Percentiles rank a stretch among this genome's conserved stretches.
These are phyloP conservation scores for Caenorhabditis japonica DNA, from an alignment of 2,888 invertebrate species.

Conservation along the genomic window DNA sequence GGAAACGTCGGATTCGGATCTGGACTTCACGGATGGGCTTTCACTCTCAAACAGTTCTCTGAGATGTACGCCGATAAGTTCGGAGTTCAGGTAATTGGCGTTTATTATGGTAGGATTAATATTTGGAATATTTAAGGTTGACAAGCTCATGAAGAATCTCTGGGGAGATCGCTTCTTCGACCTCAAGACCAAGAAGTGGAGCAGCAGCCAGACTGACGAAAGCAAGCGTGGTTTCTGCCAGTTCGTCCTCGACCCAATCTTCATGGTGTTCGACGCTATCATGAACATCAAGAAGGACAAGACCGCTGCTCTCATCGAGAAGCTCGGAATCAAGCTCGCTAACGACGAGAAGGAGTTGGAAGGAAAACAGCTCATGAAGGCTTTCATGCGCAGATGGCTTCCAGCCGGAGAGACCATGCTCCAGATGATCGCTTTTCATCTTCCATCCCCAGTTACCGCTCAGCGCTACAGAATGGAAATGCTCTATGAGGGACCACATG, in stretches of 20 bases:
- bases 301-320: conserved; percentile 88
- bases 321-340: conserved; percentile 91
- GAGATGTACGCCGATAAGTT: conserved; percentile 99
- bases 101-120: not conserved
- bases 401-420: conserved; percentile 99
- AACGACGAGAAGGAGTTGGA: conserved; percentile 96
- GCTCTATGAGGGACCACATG: conserved; percentile 97
- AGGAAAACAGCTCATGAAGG: conserved; percentile 94
- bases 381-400: conserved; percentile 98
- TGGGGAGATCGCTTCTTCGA: conserved; percentile 99
- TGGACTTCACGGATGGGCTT: conserved; percentile 99
- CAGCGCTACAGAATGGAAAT: conserved; percentile 96
- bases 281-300: conserved; percentile 97
- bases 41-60: conserved; percentile 98
- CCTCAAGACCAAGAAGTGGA: conserved; percentile 96
- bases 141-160: conserved; percentile 91
- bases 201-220: conserved; percentile 81
- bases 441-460: conserved; percentile 98
- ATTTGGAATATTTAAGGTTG: conserved; percentile 81
- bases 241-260: conserved; percentile 98
- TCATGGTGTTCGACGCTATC: conserved; percentile 89
- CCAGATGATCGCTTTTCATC: conserved; percentile 99
- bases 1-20: conserved; percentile 99
- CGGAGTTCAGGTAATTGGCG: conserved; percentile 84
- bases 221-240: conserved; percentile 98